phyloP scores from a whole-genome alignment of 2,888 invertebrate genomes.

The Drosophila emarginata region DNA sequence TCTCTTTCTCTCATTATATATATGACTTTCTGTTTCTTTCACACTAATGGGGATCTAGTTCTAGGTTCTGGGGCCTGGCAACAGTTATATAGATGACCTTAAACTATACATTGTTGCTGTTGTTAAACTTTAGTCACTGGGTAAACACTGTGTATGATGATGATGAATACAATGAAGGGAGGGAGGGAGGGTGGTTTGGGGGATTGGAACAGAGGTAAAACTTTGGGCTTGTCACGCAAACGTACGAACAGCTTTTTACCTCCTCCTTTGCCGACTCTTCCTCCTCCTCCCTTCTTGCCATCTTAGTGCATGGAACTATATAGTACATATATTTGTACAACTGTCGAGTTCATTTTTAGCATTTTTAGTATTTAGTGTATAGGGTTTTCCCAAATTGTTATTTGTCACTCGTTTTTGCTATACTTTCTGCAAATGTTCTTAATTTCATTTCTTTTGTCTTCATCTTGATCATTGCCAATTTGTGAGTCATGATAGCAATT shows the following conservation, averaged over 20 bases:
- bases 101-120: slow-evolving; percentile 40
- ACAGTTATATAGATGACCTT: slow-evolving; percentile 57
- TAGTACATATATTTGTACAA: slow-evolving; percentile 7
- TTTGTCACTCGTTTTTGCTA: not conserved
- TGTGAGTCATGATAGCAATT: not conserved
- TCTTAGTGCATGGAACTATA: not conserved
- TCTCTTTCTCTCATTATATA: not conserved
- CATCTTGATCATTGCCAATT: not conserved
- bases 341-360: slow-evolving; percentile 6
- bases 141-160: not conserved
- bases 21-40: too few species aligned
- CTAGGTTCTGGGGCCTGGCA: slow-evolving; percentile 35
- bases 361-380: not conserved
- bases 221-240: slow-evolving; percentile 7
- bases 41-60: slow-evolving; percentile 1
- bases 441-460: not conserved
- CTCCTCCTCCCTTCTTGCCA: not conserved
- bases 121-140: slow-evolving; percentile 38
- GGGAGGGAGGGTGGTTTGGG: too few species aligned
- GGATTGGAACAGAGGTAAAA: not conserved
- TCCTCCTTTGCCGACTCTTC: not conserved
- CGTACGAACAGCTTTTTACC: not conserved
- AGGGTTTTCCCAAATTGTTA: not conserved
- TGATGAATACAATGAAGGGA: too few species aligned
- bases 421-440: not conserved